A percentile compares a stretch with the other conserved stretches of the same genome.
Evolutionary conservation across 2,797 vertebrate species (phyloP).

Genomic region (Echeneis naucrates): DNA sequence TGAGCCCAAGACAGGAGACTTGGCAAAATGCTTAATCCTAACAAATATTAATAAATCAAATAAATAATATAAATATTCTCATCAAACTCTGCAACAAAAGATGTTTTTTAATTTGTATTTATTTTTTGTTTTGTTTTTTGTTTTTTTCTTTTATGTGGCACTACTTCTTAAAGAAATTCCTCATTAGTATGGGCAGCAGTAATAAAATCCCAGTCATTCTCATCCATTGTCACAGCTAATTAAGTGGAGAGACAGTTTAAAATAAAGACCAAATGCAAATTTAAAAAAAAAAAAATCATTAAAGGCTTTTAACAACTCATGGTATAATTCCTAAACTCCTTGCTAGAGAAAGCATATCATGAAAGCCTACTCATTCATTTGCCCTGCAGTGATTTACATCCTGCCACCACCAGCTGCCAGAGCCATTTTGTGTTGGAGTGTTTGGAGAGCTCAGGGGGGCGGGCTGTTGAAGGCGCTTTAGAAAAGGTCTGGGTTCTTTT

Average conservation of each 20-base stretch:
- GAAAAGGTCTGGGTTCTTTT: conserved; percentile 76
- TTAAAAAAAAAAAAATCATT: conserved; percentile 57
- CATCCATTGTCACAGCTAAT: conserved; percentile 10
- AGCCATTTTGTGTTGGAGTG: conserved; percentile 80
- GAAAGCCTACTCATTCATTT: conserved; percentile 77
- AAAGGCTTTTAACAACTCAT: conserved; percentile 40
- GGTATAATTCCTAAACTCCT: conserved; percentile 45
- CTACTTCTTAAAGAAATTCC: not conserved
- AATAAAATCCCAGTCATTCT: conserved; percentile 6
- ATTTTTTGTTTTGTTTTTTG: too few species aligned
- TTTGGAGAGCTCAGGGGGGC: conserved; percentile 75
- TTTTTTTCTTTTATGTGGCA: too few species aligned
- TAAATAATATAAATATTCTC: conserved; percentile 7
- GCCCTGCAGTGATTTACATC: conserved; percentile 74
- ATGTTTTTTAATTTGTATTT: too few species aligned
- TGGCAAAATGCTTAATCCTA: too few species aligned
- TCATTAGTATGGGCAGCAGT: not conserved
- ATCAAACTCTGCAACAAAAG: conserved; percentile 4
- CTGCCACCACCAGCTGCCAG: conserved; percentile 79
- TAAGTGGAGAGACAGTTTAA: conserved; percentile 13
- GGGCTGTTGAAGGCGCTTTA: conserved; percentile 69
- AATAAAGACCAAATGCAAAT: conserved; percentile 34
- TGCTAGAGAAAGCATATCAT: conserved; percentile 59
- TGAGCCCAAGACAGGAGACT: too few species aligned
- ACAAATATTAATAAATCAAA: too few species aligned